phyloP scores from a whole-genome alignment of 2,888 invertebrate genomes.

The Bellardia bayeri region DNA sequence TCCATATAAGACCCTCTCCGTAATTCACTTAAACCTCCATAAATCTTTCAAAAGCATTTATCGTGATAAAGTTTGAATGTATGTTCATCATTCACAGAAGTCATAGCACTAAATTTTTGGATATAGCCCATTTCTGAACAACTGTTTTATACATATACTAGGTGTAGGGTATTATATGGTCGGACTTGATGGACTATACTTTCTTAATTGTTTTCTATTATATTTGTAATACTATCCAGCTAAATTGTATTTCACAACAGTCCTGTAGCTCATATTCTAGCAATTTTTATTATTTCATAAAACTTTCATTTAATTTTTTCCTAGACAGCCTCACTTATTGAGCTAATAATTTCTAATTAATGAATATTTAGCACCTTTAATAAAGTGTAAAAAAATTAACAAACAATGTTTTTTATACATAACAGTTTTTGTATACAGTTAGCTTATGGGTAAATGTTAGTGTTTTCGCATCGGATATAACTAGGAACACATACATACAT shows the following conservation, averaged over 20 bases:
- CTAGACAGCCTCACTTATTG: background rate
- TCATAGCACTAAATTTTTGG: no score
- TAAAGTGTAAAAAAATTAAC: constrained; percentile 11
- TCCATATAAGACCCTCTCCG: no score
- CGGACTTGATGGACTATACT: no score
- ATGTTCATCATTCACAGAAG: no score
- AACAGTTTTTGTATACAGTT: background rate
- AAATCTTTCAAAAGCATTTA: no score
- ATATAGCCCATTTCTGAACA: no score
- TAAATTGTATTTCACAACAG: background rate
- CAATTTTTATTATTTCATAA: background rate
- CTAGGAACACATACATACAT: constrained; percentile 24
- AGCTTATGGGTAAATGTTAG: background rate
- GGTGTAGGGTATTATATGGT: no score
- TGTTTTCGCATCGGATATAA: constrained; percentile 37
- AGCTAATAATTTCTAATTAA: constrained; percentile 53
- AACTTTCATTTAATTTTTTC: background rate
- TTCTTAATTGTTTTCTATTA: background rate
- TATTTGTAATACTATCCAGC: background rate
- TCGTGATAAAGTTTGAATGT: no score
- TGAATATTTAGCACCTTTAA: constrained; percentile 50
- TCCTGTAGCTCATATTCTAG: background rate
- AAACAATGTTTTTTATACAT: constrained; percentile 19
- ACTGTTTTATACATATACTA: no score
- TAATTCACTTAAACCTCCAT: no score